These are phyloP conservation scores for Gavialis gangeticus DNA, from an alignment of 2,113 vertebrate species.

Conservation along the genomic window DNA sequence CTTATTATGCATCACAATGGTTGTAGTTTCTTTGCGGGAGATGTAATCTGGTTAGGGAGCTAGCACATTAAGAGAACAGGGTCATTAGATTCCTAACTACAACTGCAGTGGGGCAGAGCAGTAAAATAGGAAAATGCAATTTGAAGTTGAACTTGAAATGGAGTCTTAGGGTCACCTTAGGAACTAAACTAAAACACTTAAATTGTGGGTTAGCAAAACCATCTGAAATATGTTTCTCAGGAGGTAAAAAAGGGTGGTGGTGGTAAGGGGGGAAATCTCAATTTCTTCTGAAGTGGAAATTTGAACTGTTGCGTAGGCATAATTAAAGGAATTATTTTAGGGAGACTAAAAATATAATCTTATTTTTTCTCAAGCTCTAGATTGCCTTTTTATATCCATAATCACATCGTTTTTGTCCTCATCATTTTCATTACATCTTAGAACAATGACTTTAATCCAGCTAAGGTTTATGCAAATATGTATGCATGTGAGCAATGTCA, in stretches of 20 bases:
- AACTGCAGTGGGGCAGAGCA: neutral
- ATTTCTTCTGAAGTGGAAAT: neutral
- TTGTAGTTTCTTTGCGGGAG: neutral
- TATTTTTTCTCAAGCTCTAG: no score
- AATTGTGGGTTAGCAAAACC: neutral
- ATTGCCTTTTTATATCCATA: no score
- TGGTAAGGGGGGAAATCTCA: neutral
- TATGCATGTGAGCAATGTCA: neutral
- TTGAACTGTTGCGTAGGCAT: neutral
- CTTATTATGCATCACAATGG: neutral
- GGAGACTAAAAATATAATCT: neutral
- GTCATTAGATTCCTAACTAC: neutral
- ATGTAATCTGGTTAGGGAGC: neutral
- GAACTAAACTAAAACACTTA: neutral
- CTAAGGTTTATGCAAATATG: neutral
- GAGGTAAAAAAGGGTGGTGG: no score
- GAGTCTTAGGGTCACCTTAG: neutral
- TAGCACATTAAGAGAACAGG: neutral
- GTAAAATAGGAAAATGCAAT: neutral
- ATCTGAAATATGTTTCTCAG: no score
- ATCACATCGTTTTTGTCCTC: neutral
- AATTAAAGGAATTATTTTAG: neutral
- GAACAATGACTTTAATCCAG: neutral
- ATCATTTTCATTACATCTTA: neutral
- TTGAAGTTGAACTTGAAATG: neutral